Evolutionary conservation across 2,888 invertebrate genomes (phyloP), one percentile per base, ranked within the genome.

Genomic region (Hypomecis atomaria): DNA sequence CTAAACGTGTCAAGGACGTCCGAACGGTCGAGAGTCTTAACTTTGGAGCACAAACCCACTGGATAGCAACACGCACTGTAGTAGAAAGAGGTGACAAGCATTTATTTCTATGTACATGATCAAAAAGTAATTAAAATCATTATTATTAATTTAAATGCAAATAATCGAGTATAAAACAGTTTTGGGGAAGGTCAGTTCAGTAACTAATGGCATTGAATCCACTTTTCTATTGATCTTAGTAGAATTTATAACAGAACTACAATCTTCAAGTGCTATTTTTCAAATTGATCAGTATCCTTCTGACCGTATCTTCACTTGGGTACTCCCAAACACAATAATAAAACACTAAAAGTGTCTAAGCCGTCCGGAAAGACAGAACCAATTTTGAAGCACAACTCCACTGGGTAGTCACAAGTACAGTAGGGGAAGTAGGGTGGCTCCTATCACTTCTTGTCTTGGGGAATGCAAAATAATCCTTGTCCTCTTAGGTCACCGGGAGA

Each of bases 361-460:
- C 36, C 42, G 13, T 9, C 42, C 58, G 47, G 37, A 38, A 54
- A 45, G 54, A 52, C 1, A 64, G 66, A 62, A 52, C 62, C 62
- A 56, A 72, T 64, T 72, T 70, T 65, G 34, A 66, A 60, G 33
- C 50, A 57, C 62, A 66, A 67, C 65, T 69, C 66, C 52, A 45
- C 48, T 34, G 43, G 44, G 38, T 42, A 38, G n/a, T 52, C 53
- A 62, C 56, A 8, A 50, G 49, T 13, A 37, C 37, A 6, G 50
- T 34, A 47, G 36, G 36, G 36, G 42, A 2, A 34, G 33, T 40
- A 48, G 34, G 36, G 60, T 55, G 33, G 43, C 53, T 3, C 23
- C 23, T 23, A 23, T 23, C 23, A 23, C 23, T 2, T 23, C 23
- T 23, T 23, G 23, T 23, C 23, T 23, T 3, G 23, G 23, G 23